Percentiles rank a stretch among this genome's conserved stretches.
Conservation (phyloP, 2,113 vertebrate genomes). For the Halcyon senegalensis region DNA sequence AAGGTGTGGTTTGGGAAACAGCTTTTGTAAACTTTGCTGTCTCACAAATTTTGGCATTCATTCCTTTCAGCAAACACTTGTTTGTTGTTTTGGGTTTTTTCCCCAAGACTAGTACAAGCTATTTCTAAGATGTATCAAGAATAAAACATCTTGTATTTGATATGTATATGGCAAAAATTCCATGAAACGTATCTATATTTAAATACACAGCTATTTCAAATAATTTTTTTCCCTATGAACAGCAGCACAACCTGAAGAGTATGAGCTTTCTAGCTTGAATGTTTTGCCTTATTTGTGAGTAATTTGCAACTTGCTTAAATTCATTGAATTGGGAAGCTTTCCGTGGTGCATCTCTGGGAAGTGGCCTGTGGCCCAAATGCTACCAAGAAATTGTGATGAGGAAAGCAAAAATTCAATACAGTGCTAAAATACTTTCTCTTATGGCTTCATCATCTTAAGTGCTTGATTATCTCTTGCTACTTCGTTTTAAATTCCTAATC, state of each 20-base stretch:
- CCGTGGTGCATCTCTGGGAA: background rate
- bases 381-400: background rate
- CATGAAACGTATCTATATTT: background rate
- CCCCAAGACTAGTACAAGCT: background rate
- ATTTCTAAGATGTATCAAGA: background rate
- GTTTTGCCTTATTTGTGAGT: background rate
- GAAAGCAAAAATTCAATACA: background rate
- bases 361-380: background rate
- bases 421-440: background rate
- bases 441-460: background rate
- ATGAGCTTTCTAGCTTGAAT: background rate
- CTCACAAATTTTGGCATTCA: background rate
- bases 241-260: background rate
- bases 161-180: background rate
- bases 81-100: too few relatives aligned
- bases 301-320: background rate
- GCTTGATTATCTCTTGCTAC: background rate
- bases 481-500: background rate
- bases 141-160: background rate
- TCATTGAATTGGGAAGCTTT: background rate
- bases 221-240: background rate
- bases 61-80: background rate
- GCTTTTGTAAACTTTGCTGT: background rate
- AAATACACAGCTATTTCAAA: background rate
- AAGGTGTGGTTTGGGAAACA: background rate